These are phyloP conservation scores for Eubasilissa splendida DNA, from an alignment of 2,888 invertebrate genomes.

Conservation along the genomic window DNA sequence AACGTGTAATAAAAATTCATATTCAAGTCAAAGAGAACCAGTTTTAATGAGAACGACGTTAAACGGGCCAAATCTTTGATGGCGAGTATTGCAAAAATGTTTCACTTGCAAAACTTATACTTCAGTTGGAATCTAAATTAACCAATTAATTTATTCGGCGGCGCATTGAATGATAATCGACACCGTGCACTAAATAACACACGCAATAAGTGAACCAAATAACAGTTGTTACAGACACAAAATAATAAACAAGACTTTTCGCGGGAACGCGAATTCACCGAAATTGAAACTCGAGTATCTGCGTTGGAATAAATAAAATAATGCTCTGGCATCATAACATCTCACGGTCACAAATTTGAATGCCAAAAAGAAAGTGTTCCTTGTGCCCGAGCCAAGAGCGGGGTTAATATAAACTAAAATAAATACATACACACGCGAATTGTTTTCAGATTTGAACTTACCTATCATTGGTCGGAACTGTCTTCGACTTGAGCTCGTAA, in stretches of 20 bases:
- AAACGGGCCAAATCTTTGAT: background rate
- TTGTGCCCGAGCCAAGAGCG: constrained; percentile 51
- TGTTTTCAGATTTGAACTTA: constrained; percentile 43
- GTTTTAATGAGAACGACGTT: constrained; percentile 30
- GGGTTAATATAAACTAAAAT: constrained; percentile 40
- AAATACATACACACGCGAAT: constrained; percentile 27
- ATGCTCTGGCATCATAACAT: constrained; percentile 39
- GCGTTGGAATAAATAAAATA: constrained; percentile 17
- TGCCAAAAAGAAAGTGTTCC: constrained; percentile 50
- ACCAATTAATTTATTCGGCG: constrained; percentile 7
- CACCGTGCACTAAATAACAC: background rate
- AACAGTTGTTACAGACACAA: background rate
- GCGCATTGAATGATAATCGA: background rate
- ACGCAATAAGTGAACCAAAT: background rate
- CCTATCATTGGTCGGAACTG: constrained; percentile 57
- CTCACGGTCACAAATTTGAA: constrained; percentile 39
- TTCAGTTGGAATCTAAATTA: constrained; percentile 9
- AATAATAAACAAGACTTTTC: constrained; percentile 10
- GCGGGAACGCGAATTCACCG: constrained; percentile 9
- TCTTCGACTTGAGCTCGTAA: constrained; percentile 76
- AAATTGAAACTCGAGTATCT: background rate
- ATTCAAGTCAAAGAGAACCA: background rate
- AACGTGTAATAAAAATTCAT: background rate
- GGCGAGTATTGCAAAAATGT: constrained; percentile 16
- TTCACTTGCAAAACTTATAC: constrained; percentile 10